Conservation (phyloP, 92 coral and sea anemone species). For the Heteractis magnifica region DNA sequence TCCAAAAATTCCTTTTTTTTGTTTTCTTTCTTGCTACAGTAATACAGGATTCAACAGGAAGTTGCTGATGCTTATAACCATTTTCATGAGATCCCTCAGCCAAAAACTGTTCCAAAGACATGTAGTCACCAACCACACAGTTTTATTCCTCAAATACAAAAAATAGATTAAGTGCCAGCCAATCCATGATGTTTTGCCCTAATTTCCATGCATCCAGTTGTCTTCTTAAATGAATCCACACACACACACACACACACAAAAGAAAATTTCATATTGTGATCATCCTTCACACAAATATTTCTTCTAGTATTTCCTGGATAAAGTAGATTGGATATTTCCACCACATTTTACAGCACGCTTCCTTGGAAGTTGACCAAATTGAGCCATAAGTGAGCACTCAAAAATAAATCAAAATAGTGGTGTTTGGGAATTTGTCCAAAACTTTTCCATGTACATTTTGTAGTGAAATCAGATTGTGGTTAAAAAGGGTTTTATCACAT, state of each 20-base stretch:
- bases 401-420: background rate
- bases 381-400: no score
- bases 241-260: no score
- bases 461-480: background rate
- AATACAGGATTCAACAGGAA: background rate
- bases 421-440: background rate
- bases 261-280: no score
- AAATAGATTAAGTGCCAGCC: background rate
- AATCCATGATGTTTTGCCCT: background rate
- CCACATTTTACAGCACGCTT: no score
- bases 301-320: no score
- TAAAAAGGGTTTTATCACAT: no score
- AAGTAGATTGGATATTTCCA: no score
- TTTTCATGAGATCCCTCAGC: background rate
- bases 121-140: background rate
- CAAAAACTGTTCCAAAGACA: background rate
- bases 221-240: no score
- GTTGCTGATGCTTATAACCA: background rate
- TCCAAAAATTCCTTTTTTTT: background rate
- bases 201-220: background rate
- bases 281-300: no score
- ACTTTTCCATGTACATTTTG: background rate
- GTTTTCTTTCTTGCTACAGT: background rate
- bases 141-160: background rate
- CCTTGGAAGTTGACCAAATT: no score